Evolutionary conservation across 2,888 invertebrate species (phyloP), one percentile per base, ranked within the genome.

Genomic region (Drosophila rellima): DNA sequence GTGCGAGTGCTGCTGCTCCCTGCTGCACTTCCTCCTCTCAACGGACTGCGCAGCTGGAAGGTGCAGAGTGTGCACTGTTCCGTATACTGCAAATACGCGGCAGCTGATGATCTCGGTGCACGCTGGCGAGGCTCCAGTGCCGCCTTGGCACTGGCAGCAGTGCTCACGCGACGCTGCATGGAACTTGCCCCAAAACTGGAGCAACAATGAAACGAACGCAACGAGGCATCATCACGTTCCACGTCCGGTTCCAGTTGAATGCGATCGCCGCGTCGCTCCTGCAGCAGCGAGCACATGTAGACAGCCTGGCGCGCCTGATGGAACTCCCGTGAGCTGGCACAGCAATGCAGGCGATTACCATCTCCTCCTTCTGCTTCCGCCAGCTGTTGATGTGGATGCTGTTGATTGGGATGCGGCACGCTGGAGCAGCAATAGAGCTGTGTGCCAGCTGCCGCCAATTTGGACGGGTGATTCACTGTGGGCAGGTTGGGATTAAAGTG

Each of bases 261-360:
- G 1, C 48, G 77, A 3, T 75, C 72, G 11, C 26, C 54, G 42
- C 51, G 65, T 0, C 92, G 92, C 74, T 94, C 93, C 80, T 94
- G 94, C 13, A 94, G 87, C 78, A 94, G 90, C 13, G 94, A 93
- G 85, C 94, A 94, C 70, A 94, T 88, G 63, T 92, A 92, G 78
- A 92, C 90, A 31, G 92, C 91, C 71, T 92, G 92, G 15, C 90
- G 81, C 23, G 91, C 83, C 78, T 89, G 91, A 80, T 92, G 91
- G 70, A 92, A 92, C 71, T 92, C 92, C 42, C 91, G 79, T 3
- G 93, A 92, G 67, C 90, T 90, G 82, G 93, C 92, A 71, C 93
- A 93, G 71, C 93, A 93, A 59, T 93, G 93, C 70, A 93, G 70
- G 0, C 60, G 60, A 88, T 91, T 52, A 8, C 13, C n/a, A 26